These are phyloP conservation scores for Sinosuthora webbiana DNA, from an alignment of 2,113 vertebrate genomes.

Conservation along the genomic window DNA sequence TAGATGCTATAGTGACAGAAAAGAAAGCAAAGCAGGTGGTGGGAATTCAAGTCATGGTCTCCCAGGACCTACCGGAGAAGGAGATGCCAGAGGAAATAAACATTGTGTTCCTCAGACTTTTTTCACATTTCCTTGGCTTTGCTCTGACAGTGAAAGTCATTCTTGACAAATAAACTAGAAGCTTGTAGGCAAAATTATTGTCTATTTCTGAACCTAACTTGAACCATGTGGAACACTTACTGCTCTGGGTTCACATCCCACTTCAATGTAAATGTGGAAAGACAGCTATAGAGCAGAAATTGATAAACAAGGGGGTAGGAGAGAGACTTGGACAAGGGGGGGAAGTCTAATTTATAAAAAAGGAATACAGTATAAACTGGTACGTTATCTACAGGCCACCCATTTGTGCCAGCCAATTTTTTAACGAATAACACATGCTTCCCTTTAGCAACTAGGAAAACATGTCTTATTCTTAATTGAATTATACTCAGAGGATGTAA, in stretches of 20 bases:
- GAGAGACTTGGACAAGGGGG: neutral
- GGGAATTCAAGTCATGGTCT: neutral
- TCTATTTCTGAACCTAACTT: neutral
- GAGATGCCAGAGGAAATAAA: neutral
- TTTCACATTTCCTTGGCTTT: neutral
- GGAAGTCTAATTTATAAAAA: neutral
- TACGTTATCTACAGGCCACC: conserved; percentile 10
- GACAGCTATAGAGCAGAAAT: neutral
- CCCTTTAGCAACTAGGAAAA: conserved; percentile 40
- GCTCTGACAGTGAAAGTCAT: neutral
- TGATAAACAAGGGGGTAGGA: neutral
- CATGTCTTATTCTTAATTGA: conserved; percentile 41
- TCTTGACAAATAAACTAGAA: neutral
- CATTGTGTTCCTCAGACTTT: neutral
- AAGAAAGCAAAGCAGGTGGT: neutral
- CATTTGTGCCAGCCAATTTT: conserved; percentile 39
- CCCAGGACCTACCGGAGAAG: neutral
- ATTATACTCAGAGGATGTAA: conserved; percentile 39
- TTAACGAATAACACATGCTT: conserved; percentile 35
- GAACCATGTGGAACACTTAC: neutral
- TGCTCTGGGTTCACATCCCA: neutral
- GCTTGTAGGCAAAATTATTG: neutral
- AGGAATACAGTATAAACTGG: neutral
- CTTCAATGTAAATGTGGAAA: neutral
- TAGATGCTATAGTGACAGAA: neutral